Conservation (phyloP, 2,797 vertebrate species). For the Argyrosomus regius region DNA sequence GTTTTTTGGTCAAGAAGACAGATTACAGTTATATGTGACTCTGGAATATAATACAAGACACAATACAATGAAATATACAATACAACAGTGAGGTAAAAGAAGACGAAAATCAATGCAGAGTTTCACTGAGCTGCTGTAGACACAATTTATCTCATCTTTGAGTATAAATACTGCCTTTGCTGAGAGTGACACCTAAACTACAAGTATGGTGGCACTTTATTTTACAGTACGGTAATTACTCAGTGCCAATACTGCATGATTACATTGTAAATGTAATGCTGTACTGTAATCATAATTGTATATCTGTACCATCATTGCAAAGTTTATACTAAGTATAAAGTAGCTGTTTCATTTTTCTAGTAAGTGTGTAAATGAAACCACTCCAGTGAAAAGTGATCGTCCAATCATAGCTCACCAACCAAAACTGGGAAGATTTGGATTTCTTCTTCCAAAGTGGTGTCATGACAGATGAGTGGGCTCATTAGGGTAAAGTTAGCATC, state of each 20-base stretch:
- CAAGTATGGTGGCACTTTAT: slow-evolving; percentile 31
- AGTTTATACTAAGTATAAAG: slow-evolving; percentile 17
- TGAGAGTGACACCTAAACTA: background rate
- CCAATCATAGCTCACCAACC: background rate
- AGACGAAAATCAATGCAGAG: slow-evolving; percentile 42
- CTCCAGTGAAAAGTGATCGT: background rate
- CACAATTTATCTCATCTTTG: background rate
- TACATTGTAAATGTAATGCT: slow-evolving; percentile 42
- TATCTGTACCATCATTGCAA: slow-evolving; percentile 34
- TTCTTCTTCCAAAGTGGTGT: too few relatives aligned
- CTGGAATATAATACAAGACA: background rate
- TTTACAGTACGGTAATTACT: slow-evolving; percentile 33
- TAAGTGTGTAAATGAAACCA: slow-evolving; percentile 1
- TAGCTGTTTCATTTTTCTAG: slow-evolving; percentile 13
- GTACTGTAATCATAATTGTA: slow-evolving; percentile 42
- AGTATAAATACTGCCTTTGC: slow-evolving; percentile 25
- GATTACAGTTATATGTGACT: slow-evolving; percentile 49
- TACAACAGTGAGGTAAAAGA: background rate
- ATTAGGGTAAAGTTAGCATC: too few relatives aligned
- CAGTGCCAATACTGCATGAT: slow-evolving; percentile 10
- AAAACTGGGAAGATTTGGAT: background rate
- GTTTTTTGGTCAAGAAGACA: slow-evolving; percentile 58
- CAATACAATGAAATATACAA: too few relatives aligned
- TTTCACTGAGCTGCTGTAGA: slow-evolving; percentile 12
- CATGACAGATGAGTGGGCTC: too few relatives aligned